phyloP scores from a whole-genome alignment of 1,140 invertebrate genomes.

The Pseudomyrmex flavicornis region DNA sequence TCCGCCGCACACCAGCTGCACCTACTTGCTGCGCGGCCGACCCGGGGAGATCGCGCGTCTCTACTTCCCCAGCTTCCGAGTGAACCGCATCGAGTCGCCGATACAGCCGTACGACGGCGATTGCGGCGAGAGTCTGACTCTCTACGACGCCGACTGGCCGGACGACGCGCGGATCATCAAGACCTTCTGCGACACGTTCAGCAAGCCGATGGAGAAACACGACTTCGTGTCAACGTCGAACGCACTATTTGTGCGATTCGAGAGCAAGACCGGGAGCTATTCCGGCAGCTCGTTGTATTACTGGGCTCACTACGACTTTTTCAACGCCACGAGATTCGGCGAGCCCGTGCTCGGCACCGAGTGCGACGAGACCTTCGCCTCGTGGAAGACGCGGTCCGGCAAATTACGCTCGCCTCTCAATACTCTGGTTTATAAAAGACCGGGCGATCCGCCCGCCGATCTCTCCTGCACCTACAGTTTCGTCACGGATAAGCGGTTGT shows the following conservation, averaged over 20 bases:
- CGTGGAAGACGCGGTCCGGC: constrained; percentile 90
- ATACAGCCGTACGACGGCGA: constrained; percentile 94
- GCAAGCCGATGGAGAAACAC: constrained; percentile 95
- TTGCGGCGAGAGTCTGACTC: constrained; percentile 94
- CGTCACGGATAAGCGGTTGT: constrained; percentile 91
- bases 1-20: constrained; percentile 95
- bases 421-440: constrained; percentile 93
- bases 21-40: constrained; percentile 93
- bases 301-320: constrained; percentile 97
- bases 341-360: constrained; percentile 91
- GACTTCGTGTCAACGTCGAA: constrained; percentile 95
- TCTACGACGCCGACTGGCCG: constrained; percentile 94
- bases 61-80: constrained; percentile 95
- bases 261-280: constrained; percentile 96
- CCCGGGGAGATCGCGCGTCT: constrained; percentile 93
- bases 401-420: constrained; percentile 92
- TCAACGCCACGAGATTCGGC: constrained; percentile 94
- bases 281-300: constrained; percentile 95
- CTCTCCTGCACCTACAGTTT: constrained; percentile 93
- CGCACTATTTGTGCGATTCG: constrained; percentile 93
- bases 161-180: constrained; percentile 95
- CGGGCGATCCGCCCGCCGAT: constrained; percentile 87
- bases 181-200: constrained; percentile 97
- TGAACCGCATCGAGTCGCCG: constrained; percentile 94
- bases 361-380: constrained; percentile 94